Base-by-base conservation (phyloP, 1,140 invertebrate species). In the Sitodiplosis mosellana region DNA sequence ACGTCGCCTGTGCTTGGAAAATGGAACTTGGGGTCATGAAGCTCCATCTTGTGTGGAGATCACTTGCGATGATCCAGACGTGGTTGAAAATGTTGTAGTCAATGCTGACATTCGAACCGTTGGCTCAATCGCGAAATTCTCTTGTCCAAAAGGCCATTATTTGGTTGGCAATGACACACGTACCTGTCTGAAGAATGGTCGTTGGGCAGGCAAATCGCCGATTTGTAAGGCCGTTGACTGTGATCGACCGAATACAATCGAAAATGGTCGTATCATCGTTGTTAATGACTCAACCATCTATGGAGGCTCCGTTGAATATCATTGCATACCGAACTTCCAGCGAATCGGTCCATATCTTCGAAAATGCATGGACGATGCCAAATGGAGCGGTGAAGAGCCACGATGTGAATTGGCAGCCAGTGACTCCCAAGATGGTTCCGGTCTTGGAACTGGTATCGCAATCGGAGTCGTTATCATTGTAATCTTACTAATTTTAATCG, bases 251-350 rank as follows among this genome's bases (percentile, higher is more conserved):
- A 71, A 74, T 19, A 63, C 71, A 3, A 83, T 89, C 43, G 80
- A 87, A 45, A 90, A 91, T 59, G 87, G 87, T 0, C 71, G 86
- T 50, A 78, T 88, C 1, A 88, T 89, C 53, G 75, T 88, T 8
- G 77, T 87, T 36, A 91, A 93, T 55, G 78, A 80, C 19, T 81
- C 83, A 0, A 88, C 83, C 0, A 70, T 77, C 5, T 92, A 83
- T 56, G 81, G 80, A 7, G 83, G 83, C 47, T 76, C 79, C 2
- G 78, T 88, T 1, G 83, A 89, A 56, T 94, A 92, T 60, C 81
- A 87, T 53, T 95, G 91, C 58, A 65, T 90, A 46, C 85, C 84
- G 7, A 81, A 84, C 51, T 90, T 75, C 63, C 80, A 84, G 58
- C 72, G 86, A 37, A 74, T 81, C 1, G 87, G 87, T 0, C 80